Base-by-base conservation (phyloP, 53 echinoderm and acorn worm species). In the Pentamera pediparva region DNA sequence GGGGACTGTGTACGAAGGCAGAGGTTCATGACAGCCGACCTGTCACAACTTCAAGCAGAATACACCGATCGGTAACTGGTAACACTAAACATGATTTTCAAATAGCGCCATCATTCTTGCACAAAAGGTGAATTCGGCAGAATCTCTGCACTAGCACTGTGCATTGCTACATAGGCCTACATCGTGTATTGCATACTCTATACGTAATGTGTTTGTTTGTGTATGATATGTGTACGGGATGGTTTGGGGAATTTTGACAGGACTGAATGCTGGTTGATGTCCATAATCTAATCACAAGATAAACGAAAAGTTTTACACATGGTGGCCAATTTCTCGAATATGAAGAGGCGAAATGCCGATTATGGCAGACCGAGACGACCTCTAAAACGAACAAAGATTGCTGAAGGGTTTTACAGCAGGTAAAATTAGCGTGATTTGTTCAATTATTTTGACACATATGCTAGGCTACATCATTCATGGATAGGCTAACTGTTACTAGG, bases 301-400 rank as follows among this genome's bases (percentile, higher is more conserved):
- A 27, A 30, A 18, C 53, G 32, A 72, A n/a, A 59, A 75, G 81
- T 79, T 84, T 82, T 73, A 81, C 82, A 87, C 79, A 93, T 87
- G 86, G 85, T 88, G 83, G 83, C 88, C 61, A 84, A 88, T 61
- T 72, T 91, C 65, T 79, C 86, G 91, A 96, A 91, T 96, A 96
- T 96, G 91, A 91, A 96, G 91, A 91, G 91, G 88, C 91, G 96
- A 85, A 96, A 91, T 96, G 96, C 88, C 96, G 96, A 96, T 82
- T 96, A 88, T 85, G 96, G 96, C 80, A 96, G 86, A 83, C 83
- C 86, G 69, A 96, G 91, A 91, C 87, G 96, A 84, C 96, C 96
- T 70, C 74, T 96, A 71, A 91, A 96, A 85, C 88, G 91, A 37
- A 85, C 88, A 31, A 91, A 91, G 86, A 96, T 91, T 83, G 85